Percentiles rank a stretch among this genome's conserved stretches.
Evolutionary conservation across 2,797 vertebrate species (phyloP).

Genomic region (Glossophaga mutica): DNA sequence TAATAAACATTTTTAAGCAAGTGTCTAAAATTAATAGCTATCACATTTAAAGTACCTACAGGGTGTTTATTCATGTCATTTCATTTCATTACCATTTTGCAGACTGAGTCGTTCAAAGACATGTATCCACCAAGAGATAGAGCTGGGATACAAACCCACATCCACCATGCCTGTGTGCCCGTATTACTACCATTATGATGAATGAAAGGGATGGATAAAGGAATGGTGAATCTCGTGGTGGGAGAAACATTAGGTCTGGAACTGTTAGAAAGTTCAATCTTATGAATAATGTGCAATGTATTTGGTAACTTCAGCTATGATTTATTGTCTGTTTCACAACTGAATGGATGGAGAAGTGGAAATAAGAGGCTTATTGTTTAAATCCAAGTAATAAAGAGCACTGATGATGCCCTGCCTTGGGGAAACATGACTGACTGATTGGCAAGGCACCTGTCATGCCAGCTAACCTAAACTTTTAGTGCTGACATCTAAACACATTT

Average conservation of each 20-base stretch:
- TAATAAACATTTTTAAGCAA: neutral
- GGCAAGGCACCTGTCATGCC: neutral
- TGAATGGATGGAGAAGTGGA: neutral
- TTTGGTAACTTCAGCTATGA: neutral
- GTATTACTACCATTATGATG: neutral
- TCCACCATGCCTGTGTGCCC: neutral
- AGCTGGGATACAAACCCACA: neutral
- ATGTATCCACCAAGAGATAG: neutral
- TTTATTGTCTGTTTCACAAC: neutral
- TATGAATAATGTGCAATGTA: neutral
- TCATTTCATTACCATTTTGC: neutral
- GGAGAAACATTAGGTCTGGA: neutral
- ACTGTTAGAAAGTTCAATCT: neutral
- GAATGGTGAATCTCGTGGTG: neutral
- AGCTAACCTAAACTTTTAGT: neutral
- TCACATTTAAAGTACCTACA: neutral
- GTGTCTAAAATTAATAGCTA: neutral
- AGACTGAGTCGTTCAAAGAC: neutral
- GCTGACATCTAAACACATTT: neutral
- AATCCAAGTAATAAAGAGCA: neutral
- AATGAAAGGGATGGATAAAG: neutral
- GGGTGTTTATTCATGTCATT: neutral
- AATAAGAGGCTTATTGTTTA: neutral
- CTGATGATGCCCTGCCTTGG: neutral
- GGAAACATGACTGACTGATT: neutral